phyloP scores from a whole-genome alignment of 2,113 vertebrate species.

The Mionectes macconnelli region DNA sequence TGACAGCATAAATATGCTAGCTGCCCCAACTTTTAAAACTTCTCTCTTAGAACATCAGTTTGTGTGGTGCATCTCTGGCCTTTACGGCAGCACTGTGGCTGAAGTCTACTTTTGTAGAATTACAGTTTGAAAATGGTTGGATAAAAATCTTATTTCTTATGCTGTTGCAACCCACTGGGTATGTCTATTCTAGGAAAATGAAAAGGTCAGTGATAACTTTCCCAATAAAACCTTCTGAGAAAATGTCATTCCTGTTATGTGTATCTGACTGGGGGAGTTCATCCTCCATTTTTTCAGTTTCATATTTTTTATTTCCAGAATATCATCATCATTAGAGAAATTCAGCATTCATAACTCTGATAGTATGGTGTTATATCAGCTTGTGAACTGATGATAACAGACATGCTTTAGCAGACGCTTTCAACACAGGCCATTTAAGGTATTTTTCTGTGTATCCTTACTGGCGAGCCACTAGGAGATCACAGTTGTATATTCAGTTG shows the following conservation, averaged over 20 bases:
- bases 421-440: background rate
- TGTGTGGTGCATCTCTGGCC: background rate
- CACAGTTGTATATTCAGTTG: background rate
- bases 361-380: background rate
- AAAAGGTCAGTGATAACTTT: conserved; percentile 58
- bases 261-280: background rate
- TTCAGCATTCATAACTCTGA: background rate
- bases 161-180: conserved; percentile 35
- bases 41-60: background rate
- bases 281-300: background rate
- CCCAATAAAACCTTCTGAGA: conserved; percentile 31
- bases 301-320: background rate
- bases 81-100: background rate
- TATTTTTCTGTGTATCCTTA: background rate
- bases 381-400: background rate
- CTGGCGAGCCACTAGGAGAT: background rate
- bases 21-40: background rate
- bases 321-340: conserved; percentile 22
- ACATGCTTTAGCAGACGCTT: background rate
- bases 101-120: background rate
- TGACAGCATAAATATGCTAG: background rate
- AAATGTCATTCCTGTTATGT: conserved; percentile 39
- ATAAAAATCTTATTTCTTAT: conserved; percentile 51
- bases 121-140: background rate
- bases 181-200: conserved; percentile 48